These are phyloP conservation scores for Gymnocheta viridis DNA, from an alignment of 2,888 invertebrate species.

Conservation along the genomic window DNA sequence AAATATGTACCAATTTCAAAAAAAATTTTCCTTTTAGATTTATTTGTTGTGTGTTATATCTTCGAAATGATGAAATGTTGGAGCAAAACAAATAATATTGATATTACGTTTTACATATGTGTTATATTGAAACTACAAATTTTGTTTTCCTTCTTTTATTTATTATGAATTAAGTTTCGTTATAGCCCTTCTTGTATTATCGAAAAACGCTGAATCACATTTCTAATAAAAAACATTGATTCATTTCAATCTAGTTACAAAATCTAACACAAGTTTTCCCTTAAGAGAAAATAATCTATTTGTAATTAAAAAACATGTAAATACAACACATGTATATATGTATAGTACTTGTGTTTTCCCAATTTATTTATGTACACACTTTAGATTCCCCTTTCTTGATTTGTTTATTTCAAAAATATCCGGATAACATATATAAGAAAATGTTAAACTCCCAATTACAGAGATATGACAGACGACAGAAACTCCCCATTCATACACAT, in stretches of 20 bases:
- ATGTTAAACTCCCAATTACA: slow-evolving; percentile 2
- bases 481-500: background rate
- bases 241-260: slow-evolving; percentile 4
- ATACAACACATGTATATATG: too few species aligned
- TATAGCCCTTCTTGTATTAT: too few species aligned
- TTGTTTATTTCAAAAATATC: slow-evolving; percentile 16
- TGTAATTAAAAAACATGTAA: too few species aligned
- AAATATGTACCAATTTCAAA: background rate
- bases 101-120: too few species aligned
- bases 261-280: background rate
- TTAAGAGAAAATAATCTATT: background rate
- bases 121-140: too few species aligned
- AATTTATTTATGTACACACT: slow-evolving; percentile 1
- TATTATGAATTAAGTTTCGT: too few species aligned
- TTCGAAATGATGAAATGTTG: background rate
- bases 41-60: too few species aligned
- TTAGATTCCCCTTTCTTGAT: slow-evolving; percentile 13
- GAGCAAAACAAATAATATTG: background rate
- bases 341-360: background rate
- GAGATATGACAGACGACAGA: slow-evolving; percentile 2
- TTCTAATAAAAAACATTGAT: background rate
- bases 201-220: too few species aligned
- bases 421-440: slow-evolving; percentile 14
- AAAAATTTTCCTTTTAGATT: too few species aligned
- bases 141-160: too few species aligned